phyloP scores from a whole-genome alignment of 2,888 invertebrate species.

The Tipula confusa region DNA sequence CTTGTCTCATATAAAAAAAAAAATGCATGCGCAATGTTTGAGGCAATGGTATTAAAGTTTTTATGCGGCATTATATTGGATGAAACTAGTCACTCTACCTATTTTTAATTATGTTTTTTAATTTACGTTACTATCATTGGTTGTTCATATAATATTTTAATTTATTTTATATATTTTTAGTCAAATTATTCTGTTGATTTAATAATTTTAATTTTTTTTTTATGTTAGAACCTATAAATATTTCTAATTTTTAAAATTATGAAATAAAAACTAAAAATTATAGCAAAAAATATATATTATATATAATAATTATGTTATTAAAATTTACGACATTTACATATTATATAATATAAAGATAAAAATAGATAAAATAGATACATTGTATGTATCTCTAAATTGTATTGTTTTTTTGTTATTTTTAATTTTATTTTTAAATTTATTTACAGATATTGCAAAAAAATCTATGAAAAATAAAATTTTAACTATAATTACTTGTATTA shows the following conservation, averaged over 20 bases:
- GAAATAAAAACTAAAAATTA: not conserved
- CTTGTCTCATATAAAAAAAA: not conserved
- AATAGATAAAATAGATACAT: constrained; percentile 29
- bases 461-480: not conserved
- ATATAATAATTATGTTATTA: not conserved
- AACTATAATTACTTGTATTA: not conserved
- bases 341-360: not conserved
- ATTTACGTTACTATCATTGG: not conserved
- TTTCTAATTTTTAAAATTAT: not conserved
- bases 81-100: not conserved
- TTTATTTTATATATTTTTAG: constrained; percentile 14
- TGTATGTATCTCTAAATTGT: constrained; percentile 29
- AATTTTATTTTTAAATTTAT: not conserved
- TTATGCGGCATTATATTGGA: not conserved
- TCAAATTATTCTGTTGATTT: not conserved
- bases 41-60: not conserved
- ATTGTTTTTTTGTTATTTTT: not conserved
- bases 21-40: not conserved
- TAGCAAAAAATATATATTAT: not conserved
- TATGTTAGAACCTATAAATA: not conserved
- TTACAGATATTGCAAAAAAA: not conserved
- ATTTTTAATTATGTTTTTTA: too few species aligned
- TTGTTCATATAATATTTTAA: constrained; percentile 4
- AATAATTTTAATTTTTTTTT: not conserved
- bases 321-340: constrained; percentile 20